Percentiles rank a stretch among this genome's conserved stretches.
phyloP scores from a whole-genome alignment of 2,888 invertebrate genomes.

The Saturnia japonica region DNA sequence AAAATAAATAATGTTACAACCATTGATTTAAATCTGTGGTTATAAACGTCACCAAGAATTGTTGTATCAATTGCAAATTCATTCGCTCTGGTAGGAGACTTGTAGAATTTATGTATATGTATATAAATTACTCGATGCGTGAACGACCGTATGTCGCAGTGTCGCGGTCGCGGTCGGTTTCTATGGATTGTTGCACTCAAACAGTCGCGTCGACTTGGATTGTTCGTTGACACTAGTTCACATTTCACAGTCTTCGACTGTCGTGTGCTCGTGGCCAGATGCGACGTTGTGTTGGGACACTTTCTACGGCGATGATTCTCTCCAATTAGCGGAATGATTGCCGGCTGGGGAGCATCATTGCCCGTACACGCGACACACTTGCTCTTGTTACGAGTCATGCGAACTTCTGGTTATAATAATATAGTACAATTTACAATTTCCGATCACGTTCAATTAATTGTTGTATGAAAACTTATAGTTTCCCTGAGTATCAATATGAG shows the following conservation, averaged over 20 bases:
- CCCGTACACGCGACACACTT: conserved; percentile 73
- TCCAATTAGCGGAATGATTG: conserved; percentile 82
- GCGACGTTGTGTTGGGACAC: conserved; percentile 38
- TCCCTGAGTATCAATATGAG: neutral
- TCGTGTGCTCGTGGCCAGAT: conserved; percentile 27
- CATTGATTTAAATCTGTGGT: too few relatives aligned
- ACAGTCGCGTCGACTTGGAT: conserved; percentile 32
- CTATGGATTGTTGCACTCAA: conserved; percentile 68
- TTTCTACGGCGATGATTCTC: conserved; percentile 79
- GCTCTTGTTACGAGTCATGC: conserved; percentile 61
- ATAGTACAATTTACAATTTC: neutral
- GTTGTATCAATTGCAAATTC: conserved; percentile 17
- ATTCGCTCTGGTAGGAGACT: conserved; percentile 26
- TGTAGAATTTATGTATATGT: conserved; percentile 44
- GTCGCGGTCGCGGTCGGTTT: neutral
- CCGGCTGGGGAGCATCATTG: conserved; percentile 62
- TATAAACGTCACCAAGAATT: neutral
- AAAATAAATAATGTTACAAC: neutral
- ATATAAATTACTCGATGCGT: conserved; percentile 60
- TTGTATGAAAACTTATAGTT: neutral
- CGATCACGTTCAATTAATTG: neutral
- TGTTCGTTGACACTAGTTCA: conserved; percentile 67
- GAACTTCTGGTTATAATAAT: conserved; percentile 28
- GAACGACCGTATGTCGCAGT: conserved; percentile 51
- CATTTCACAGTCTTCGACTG: conserved; percentile 27